These are phyloP conservation scores for Origma solitaria DNA, from an alignment of 2,113 vertebrate genomes.

Conservation along the genomic window DNA sequence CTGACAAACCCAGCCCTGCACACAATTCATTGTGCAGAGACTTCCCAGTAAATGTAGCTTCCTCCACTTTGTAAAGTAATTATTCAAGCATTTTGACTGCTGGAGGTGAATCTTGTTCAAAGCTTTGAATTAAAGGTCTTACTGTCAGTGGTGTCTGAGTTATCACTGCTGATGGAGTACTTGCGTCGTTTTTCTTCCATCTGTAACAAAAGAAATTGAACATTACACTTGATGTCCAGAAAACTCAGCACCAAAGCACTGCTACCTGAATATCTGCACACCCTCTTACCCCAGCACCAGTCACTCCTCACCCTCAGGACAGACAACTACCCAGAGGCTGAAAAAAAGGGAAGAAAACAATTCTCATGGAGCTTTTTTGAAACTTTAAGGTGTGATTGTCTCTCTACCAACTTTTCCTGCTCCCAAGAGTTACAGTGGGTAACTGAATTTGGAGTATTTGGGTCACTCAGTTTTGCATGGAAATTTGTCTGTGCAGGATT, in stretches of 20 bases:
- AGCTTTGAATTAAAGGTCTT: slow-evolving; percentile 72
- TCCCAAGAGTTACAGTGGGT: not conserved
- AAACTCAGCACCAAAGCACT: not conserved
- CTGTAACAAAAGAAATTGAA: slow-evolving; percentile 74
- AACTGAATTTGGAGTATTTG: too few species aligned
- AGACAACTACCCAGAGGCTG: not conserved
- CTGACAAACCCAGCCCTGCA: slow-evolving; percentile 3
- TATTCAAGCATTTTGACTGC: slow-evolving; percentile 32
- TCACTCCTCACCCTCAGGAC: not conserved
- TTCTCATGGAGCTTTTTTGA: fast-evolving
- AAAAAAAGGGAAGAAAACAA: not conserved
- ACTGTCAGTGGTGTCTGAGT: slow-evolving; percentile 98
- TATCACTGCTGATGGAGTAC: slow-evolving; percentile 97
- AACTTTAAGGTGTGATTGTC: not conserved
- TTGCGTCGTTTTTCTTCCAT: slow-evolving; percentile 98
- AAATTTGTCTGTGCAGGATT: not conserved
- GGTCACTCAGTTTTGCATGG: not conserved
- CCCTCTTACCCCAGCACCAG: not conserved
- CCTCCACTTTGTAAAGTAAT: not conserved
- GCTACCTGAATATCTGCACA: not conserved
- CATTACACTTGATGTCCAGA: not conserved
- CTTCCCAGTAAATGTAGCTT: slow-evolving; percentile 3
- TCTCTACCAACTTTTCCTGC: not conserved
- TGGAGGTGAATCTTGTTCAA: slow-evolving; percentile 48
- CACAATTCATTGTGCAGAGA: not conserved